Evolutionary conservation across 2,113 vertebrate species (phyloP).

Genomic region (Callospermophilus lateralis): DNA sequence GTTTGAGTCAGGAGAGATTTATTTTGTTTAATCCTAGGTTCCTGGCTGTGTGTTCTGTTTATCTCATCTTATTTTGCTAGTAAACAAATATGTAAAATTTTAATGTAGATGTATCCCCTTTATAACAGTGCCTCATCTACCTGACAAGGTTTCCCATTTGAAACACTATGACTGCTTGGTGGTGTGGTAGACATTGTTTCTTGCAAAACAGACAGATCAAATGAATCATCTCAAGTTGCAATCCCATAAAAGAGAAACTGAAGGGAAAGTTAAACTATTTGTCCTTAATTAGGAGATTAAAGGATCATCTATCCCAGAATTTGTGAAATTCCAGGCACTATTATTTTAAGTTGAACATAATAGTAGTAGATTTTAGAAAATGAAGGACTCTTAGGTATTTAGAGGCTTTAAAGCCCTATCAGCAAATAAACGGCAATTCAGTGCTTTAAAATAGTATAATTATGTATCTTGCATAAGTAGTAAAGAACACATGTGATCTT

Average conservation of each 20-base stretch:
- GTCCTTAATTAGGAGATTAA: slow-evolving; percentile 23
- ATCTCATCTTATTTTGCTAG: slow-evolving; percentile 73
- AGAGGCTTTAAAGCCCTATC: background rate
- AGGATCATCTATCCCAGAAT: background rate
- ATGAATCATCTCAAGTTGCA: background rate
- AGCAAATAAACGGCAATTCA: background rate
- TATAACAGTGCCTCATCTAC: background rate
- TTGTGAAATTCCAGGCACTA: background rate
- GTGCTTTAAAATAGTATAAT: background rate
- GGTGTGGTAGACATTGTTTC: background rate
- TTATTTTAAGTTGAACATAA: background rate
- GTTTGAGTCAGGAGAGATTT: slow-evolving; percentile 84
- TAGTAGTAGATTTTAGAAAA: slow-evolving; percentile 6
- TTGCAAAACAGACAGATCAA: background rate
- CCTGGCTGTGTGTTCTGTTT: slow-evolving; percentile 77
- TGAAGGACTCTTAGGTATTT: background rate
- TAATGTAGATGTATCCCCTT: slow-evolving; percentile 8
- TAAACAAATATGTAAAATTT: slow-evolving; percentile 82
- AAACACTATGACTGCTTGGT: background rate
- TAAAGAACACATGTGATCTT: background rate
- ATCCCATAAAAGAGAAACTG: background rate
- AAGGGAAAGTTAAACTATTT: slow-evolving; percentile 13
- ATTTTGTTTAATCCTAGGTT: slow-evolving; percentile 81
- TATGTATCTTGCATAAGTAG: background rate
- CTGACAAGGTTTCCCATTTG: slow-evolving; percentile 28